phyloP scores from a whole-genome alignment of 2,888 invertebrate genomes.

The Lamellibrachia columna region DNA sequence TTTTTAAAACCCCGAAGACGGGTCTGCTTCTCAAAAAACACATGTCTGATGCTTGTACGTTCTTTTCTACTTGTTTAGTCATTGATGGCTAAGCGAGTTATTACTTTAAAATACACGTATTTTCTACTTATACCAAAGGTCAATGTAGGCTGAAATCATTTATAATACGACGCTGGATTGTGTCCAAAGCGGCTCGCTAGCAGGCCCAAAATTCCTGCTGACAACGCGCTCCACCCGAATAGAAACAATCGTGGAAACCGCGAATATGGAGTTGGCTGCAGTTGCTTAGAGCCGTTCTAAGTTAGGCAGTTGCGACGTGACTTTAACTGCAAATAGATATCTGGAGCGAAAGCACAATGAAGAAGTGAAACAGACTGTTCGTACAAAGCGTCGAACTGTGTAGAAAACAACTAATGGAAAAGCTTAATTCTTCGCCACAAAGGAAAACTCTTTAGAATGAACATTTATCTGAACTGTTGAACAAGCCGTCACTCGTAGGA shows the following conservation, averaged over 20 bases:
- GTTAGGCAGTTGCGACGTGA: background rate
- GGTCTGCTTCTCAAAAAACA: too few species aligned
- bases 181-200: background rate
- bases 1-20: too few species aligned
- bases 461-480: background rate
- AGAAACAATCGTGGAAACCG: background rate
- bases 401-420: background rate
- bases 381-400: background rate
- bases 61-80: too few species aligned
- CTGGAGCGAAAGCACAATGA: background rate
- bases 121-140: too few species aligned
- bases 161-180: too few species aligned
- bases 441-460: background rate
- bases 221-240: background rate
- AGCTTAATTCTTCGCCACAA: background rate
- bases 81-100: too few species aligned
- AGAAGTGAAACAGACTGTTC: background rate
- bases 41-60: too few species aligned
- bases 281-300: background rate
- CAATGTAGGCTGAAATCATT: too few species aligned
- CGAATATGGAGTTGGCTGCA: background rate
- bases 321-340: background rate
- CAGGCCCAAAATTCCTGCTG: background rate
- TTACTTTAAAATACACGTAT: too few species aligned
- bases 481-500: background rate